A percentile compares a stretch with the other conserved stretches of the same genome.
phyloP scores from a whole-genome alignment of 2,888 invertebrate genomes.

The Idaea straminata region DNA sequence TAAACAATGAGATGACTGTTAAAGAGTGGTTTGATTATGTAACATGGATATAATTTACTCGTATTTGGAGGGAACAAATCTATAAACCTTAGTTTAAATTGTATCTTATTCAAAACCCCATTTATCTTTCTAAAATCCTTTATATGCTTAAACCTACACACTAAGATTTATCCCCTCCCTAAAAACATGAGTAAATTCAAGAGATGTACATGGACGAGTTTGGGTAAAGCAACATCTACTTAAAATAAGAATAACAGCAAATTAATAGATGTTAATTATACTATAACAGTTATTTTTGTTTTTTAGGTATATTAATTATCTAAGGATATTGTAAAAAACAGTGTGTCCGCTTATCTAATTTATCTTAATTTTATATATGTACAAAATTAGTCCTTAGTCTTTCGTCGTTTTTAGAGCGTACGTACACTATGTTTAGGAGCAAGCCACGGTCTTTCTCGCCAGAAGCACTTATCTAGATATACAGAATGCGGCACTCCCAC shows the following conservation, averaged over 20 bases:
- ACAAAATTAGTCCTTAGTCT: slow-evolving; percentile 76
- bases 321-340: slow-evolving; percentile 78
- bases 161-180: slow-evolving; percentile 54
- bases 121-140: slow-evolving; percentile 45
- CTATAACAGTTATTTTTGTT: slow-evolving; percentile 76
- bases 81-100: slow-evolving; percentile 45
- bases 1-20: slow-evolving; percentile 46
- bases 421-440: slow-evolving; percentile 60
- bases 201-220: slow-evolving; percentile 32
- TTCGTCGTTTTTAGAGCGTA: slow-evolving; percentile 67
- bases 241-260: slow-evolving; percentile 64
- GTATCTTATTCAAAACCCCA: slow-evolving; percentile 52
- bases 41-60: slow-evolving; percentile 39
- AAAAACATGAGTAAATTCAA: slow-evolving; percentile 36
- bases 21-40: slow-evolving; percentile 40
- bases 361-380: slow-evolving; percentile 71
- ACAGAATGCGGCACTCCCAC: slow-evolving; percentile 38
- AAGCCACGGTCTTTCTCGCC: slow-evolving; percentile 50
- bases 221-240: slow-evolving; percentile 51
- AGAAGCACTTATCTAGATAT: slow-evolving; percentile 44
- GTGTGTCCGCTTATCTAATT: slow-evolving; percentile 68
- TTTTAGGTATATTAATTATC: slow-evolving; percentile 57
- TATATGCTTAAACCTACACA: slow-evolving; percentile 49
- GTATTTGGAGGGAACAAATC: slow-evolving; percentile 56
- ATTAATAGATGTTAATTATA: slow-evolving; percentile 65